These are phyloP conservation scores for Siniperca chuatsi DNA, from an alignment of 2,113 vertebrate genomes.

Conservation along the genomic window DNA sequence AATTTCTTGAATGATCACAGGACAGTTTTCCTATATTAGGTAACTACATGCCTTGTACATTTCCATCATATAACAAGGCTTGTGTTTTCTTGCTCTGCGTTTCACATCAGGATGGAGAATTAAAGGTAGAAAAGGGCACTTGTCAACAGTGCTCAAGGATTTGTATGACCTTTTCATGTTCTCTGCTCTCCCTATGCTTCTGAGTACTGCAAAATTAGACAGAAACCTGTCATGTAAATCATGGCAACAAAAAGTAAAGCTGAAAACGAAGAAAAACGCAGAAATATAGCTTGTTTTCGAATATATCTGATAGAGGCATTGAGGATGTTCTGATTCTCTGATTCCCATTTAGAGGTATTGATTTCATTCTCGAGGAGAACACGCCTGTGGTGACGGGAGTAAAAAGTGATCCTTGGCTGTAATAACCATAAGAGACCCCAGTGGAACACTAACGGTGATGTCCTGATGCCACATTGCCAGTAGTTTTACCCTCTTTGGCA, in stretches of 20 bases:
- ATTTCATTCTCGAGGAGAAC: conserved; percentile 73
- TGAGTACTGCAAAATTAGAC: conserved; percentile 68
- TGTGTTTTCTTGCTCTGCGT: conserved; percentile 45
- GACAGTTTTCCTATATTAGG: conserved; percentile 46
- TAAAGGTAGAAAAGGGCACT: conserved; percentile 69
- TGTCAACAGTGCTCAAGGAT: conserved; percentile 62
- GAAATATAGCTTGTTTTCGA: conserved; percentile 35
- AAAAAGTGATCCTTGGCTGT: conserved; percentile 64
- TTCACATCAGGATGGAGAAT: conserved; percentile 53
- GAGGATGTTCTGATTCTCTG: conserved; percentile 67
- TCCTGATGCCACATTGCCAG: conserved; percentile 57
- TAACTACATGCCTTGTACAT: conserved; percentile 29
- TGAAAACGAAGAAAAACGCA: conserved; percentile 23
- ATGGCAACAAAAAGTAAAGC: conserved; percentile 65
- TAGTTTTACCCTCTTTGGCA: conserved; percentile 56
- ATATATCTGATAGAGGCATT: conserved; percentile 33
- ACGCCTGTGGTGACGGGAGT: conserved; percentile 64
- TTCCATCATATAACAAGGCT: conserved; percentile 43
- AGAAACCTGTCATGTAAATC: conserved; percentile 75
- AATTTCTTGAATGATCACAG: conserved; percentile 60
- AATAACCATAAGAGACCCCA: conserved; percentile 69
- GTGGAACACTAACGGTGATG: conserved; percentile 53
- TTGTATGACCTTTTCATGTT: conserved; percentile 78
- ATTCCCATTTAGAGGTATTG: conserved; percentile 80
- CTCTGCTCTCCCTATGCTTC: conserved; percentile 21